Base-by-base conservation (phyloP, 2,888 invertebrate genomes). In the Antheraea yamamai region DNA sequence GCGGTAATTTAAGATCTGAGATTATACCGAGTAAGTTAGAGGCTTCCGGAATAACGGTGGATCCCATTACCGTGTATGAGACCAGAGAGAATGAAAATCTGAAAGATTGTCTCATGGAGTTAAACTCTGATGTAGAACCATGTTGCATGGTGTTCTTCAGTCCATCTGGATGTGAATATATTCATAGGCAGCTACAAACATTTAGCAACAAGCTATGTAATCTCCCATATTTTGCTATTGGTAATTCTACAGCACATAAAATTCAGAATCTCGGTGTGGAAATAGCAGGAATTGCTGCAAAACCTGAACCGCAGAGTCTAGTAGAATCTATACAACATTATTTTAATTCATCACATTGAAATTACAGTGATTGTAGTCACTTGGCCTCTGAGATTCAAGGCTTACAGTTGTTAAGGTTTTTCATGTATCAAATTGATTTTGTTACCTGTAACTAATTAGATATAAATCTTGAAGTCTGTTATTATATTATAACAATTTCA, bases 61-160 rank as follows among this genome's bases (percentile, higher is more conserved):
- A 92, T 73, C 79, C 90, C 20, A 74, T 94, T 4, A 90, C 90
- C 6, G 94, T 94, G 18, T 95, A 95, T 82, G 93, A 93, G 77
- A 94, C 94, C 10, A 89, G 86, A 76, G 94, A 94, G 78, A 93
- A 92, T 85, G 87, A 87, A 3, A 88, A 90, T 75, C 82, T 94
- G 75, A 89, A 86, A 73, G 81, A 78, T 23, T 84, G 88, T 78
- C 81, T 94, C 55, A 87, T 91, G 79, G 84, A 89, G 51, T 81
- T 94, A 14, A 88, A 86, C 64, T 83, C 88, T 0, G 78, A 81
- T 0, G 81, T 79, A 26, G 79, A 78, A 0, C 92, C 88, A 0
- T 88, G 88, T 64, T 91, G 93, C 76, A 83, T 94, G 85, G 92
- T 94, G 73, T 94, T 94, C 83, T 95, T 95, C 78, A 94, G 94